phyloP scores from a whole-genome alignment of 2,888 invertebrate genomes.

The Charanyca ferruginea region DNA sequence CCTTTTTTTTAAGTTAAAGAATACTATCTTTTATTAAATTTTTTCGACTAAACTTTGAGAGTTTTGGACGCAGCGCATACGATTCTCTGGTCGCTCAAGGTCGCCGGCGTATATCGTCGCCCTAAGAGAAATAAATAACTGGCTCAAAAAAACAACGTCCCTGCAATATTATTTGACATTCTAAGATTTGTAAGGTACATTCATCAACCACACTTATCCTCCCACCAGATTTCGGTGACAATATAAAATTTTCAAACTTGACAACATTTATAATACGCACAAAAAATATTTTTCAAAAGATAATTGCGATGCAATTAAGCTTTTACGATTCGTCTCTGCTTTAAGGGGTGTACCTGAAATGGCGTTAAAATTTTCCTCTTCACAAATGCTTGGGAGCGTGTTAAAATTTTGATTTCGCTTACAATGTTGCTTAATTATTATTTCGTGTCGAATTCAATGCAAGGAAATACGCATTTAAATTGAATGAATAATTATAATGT shows the following conservation, averaged over 20 bases:
- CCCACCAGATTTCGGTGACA: neutral
- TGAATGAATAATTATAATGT: neutral
- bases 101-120: no score
- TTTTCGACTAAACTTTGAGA: no score
- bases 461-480: neutral
- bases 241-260: constrained; percentile 6
- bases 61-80: no score
- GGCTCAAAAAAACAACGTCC: no score
- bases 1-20: no score
- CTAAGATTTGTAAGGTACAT: no score
- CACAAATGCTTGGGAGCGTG: constrained; percentile 15
- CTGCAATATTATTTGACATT: no score
- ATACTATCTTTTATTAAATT: no score
- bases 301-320: constrained; percentile 52
- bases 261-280: constrained; percentile 4
- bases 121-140: no score
- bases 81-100: no score
- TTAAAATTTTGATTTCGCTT: constrained; percentile 19
- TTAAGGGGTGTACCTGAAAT: constrained; percentile 15
- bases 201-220: constrained; percentile 1
- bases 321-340: constrained; percentile 14
- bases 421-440: constrained; percentile 14
- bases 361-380: constrained; percentile 25
- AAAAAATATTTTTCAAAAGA: constrained; percentile 32
- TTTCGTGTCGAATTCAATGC: neutral